Base-by-base conservation (phyloP, 2,113 vertebrate genomes). In the Elephantulus edwardii region DNA sequence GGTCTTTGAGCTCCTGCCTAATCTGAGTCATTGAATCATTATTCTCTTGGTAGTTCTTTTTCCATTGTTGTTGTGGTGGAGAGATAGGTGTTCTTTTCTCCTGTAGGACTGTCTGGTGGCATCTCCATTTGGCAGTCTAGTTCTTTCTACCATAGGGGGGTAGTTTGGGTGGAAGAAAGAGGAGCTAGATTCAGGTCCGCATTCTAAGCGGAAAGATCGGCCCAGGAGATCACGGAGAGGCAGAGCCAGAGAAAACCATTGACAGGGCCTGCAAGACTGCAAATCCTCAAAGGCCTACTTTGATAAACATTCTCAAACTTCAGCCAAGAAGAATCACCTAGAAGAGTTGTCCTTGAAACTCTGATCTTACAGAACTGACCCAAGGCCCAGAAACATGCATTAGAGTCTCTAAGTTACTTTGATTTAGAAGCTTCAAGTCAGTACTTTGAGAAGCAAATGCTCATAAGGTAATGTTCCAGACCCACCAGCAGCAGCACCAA, bases 51-150 rank as follows among this genome's bases (percentile, higher is more conserved):
- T 46, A 6, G 17, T 89, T 79, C 50, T 74, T 56, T 91, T 50
- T 75, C 78, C 78, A 38, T 20, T 56, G 94, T 86, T 75, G 88
- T 20, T 87, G 84, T 1, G 7, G 26, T n/a, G 42, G 87, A 30
- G 46, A n/a, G n/a, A n/a, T n/a, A 79, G 42, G 10, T 54, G 79
- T 86, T 68, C n/a, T 74, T 74, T n/a, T 94, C 85, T 91, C 48
- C 86, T 26, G 11, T 0, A 44, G 64, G 71, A 83, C 5, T 89
- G 89, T 33, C 40, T 7, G 78, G 24, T 66, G 66, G 54, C 17
- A 24, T 60, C 76, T 96, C 95, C 94, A 96, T 93, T 77, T 75
- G 82, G 72, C 50, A 50, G 64, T 40, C 50, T 44, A 74, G 16
- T 78, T 84, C 44, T 35, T 81, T 92, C 88, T 81, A 94, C 75